Percentiles rank a stretch among this genome's conserved stretches.
These are phyloP conservation scores for human DNA, from an alignment of 2,113 vertebrate species.

Conservation along the genomic window GRCh38 chr11:45462001-45462500, in stretches of 20 bases:
- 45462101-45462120: background rate
- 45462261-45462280: background rate
- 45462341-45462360: fast-evolving
- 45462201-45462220: fast-evolving
- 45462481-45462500: too few relatives aligned
- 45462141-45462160: background rate
- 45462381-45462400: too few relatives aligned
- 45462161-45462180: background rate
- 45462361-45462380: background rate
- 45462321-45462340: fast-evolving
- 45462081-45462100: fast-evolving
- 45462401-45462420: too few relatives aligned
- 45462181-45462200: background rate
- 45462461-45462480: too few relatives aligned
- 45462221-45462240: background rate
- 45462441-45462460: too few relatives aligned
- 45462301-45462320: background rate
- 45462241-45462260: fast-evolving
- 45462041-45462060: background rate
- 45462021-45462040: background rate
- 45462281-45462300: background rate
- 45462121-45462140: constrained; percentile 22
- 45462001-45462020: fast-evolving
- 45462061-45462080: fast-evolving
- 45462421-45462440: too few relatives aligned